Percentiles rank a stretch among this genome's conserved stretches.
phyloP scores from a whole-genome alignment of 1,140 invertebrate genomes.

The Hycleus phaleratus region DNA sequence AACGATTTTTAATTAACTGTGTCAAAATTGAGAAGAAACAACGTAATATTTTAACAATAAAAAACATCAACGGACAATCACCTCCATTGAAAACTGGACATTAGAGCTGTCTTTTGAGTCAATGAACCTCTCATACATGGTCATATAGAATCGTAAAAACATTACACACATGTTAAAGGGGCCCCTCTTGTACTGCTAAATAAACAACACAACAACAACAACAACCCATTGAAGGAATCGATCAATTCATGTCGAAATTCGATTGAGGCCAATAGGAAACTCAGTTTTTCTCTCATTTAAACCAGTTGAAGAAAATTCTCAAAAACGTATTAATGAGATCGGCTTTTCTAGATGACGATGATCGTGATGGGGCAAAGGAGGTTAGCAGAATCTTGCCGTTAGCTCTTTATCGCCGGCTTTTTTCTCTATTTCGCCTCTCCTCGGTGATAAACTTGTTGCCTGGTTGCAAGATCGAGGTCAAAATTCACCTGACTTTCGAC shows the following conservation, averaged over 20 bases:
- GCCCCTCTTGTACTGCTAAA: neutral
- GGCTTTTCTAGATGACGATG: too few species aligned
- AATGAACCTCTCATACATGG: constrained; percentile 19
- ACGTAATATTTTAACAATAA: too few species aligned
- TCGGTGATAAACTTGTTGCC: neutral
- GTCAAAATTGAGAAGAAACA: too few species aligned
- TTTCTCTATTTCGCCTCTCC: too few species aligned
- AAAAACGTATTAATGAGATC: too few species aligned
- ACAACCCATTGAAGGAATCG: neutral
- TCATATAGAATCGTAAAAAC: neutral
- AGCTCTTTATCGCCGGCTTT: neutral
- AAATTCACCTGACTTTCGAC: constrained; percentile 5
- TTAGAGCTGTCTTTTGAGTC: constrained; percentile 14
- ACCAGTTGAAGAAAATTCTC: too few species aligned
- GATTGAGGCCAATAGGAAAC: neutral
- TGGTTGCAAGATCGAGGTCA: constrained; percentile 5
- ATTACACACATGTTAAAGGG: neutral
- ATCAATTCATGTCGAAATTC: neutral
- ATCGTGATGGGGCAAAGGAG: neutral
- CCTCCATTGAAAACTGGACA: constrained; percentile 24
- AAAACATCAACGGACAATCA: constrained; percentile 15
- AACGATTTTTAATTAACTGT: too few species aligned
- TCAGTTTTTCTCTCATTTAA: too few species aligned
- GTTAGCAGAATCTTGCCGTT: constrained; percentile 8
- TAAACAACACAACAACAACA: neutral